These are phyloP conservation scores for Folsomia manolachei DNA, from an alignment of 2,888 invertebrate genomes.

Conservation along the genomic window DNA sequence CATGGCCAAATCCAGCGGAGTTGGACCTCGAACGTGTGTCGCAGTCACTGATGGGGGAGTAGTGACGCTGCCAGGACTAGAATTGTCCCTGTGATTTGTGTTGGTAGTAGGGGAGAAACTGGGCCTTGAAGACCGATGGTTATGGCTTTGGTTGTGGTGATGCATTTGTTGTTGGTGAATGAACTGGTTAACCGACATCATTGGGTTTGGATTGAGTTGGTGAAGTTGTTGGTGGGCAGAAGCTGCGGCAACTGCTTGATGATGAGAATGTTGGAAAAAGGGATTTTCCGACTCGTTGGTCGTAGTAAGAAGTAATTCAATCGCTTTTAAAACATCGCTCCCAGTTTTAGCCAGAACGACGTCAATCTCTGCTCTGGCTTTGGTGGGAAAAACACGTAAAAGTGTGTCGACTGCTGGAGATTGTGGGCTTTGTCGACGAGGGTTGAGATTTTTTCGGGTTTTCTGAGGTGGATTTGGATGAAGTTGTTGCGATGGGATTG, in stretches of 20 bases:
- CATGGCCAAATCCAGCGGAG: constrained; percentile 44
- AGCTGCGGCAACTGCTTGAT: constrained; percentile 21
- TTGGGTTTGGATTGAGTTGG: constrained; percentile 19
- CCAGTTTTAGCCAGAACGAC: constrained; percentile 76
- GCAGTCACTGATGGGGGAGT: background rate
- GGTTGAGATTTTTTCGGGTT: constrained; percentile 19
- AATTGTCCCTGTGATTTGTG: no score
- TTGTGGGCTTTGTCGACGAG: constrained; percentile 19
- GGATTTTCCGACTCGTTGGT: constrained; percentile 33
- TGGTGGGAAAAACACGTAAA: constrained; percentile 82
- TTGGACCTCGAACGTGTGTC: constrained; percentile 20
- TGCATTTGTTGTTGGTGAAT: constrained; percentile 28
- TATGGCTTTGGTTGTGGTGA: no score
- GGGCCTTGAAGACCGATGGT: constrained; percentile 19
- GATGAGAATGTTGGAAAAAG: constrained; percentile 29
- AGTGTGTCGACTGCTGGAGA: constrained; percentile 72
- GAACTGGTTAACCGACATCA: constrained; percentile 23
- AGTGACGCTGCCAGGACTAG: no score
- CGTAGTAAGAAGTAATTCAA: constrained; percentile 69
- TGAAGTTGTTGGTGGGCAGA: constrained; percentile 25
- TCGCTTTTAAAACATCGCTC: constrained; percentile 87
- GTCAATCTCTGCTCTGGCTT: constrained; percentile 82
- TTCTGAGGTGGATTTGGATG: constrained; percentile 21
- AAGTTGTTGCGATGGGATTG: constrained; percentile 15
- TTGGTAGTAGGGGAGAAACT: constrained; percentile 5